These are phyloP conservation scores for Thalassophryne amazonica DNA, from an alignment of 2,797 vertebrate genomes.

Conservation along the genomic window DNA sequence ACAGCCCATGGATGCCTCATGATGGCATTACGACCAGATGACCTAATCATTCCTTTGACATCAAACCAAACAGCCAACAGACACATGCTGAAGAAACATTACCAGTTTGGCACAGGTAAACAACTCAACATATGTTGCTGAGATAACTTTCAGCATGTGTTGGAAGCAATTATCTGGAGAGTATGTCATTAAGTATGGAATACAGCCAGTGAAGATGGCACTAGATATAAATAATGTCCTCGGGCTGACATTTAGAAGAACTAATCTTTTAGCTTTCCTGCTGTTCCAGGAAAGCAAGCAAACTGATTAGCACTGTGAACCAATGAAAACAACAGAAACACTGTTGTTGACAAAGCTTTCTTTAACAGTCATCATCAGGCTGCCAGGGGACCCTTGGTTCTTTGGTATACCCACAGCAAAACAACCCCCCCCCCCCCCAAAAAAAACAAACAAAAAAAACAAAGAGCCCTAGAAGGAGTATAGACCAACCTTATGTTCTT, in stretches of 20 bases:
- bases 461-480: conserved; percentile 31
- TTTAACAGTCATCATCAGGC: conserved; percentile 42
- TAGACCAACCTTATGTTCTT: conserved; percentile 28
- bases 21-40: no score
- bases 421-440: conserved; percentile 60
- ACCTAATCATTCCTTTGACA: no score
- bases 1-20: no score
- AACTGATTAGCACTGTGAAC: conserved; percentile 18
- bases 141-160: conserved; percentile 21
- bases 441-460: no score
- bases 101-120: no score
- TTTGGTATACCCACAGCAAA: conserved; percentile 35
- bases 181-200: conserved; percentile 2
- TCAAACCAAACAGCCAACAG: not conserved
- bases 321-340: conserved; percentile 37
- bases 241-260: conserved; percentile 38
- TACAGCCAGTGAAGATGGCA: not conserved
- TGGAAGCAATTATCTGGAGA: conserved; percentile 19
- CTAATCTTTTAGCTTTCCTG: conserved; percentile 49
- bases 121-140: not conserved
- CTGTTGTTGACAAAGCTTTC: conserved; percentile 49
- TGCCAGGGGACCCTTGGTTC: conserved; percentile 52
- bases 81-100: not conserved
- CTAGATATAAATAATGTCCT: conserved; percentile 17
- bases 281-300: conserved; percentile 41